Evolutionary conservation across 2,888 invertebrate genomes (phyloP).

Genomic region (Lomographa bimaculata): DNA sequence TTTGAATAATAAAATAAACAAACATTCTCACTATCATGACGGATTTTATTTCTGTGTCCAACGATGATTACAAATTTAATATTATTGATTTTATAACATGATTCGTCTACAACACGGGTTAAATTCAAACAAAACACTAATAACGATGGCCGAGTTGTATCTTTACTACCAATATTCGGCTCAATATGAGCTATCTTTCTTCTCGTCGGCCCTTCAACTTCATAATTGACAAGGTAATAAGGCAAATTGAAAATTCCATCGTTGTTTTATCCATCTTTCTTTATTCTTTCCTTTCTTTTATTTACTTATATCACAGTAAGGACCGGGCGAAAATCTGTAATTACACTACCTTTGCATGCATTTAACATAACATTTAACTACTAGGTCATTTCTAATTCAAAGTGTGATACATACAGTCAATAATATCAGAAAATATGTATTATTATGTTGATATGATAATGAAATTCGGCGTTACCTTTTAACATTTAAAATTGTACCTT

Average conservation of each 20-base stretch:
- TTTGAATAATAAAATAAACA: slow-evolving; percentile 49
- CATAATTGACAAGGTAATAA: slow-evolving; percentile 63
- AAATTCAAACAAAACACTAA: slow-evolving; percentile 59
- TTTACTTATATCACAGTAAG: slow-evolving; percentile 77
- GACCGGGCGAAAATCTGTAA: slow-evolving; percentile 81
- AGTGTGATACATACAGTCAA: slow-evolving; percentile 51
- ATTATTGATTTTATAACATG: slow-evolving; percentile 60
- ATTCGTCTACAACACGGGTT: slow-evolving; percentile 53
- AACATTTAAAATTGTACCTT: slow-evolving; percentile 74
- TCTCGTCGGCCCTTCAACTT: slow-evolving; percentile 69
- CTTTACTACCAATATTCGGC: slow-evolving; percentile 73
- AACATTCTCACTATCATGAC: slow-evolving; percentile 57
- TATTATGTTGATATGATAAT: slow-evolving; percentile 44
- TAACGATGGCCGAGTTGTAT: slow-evolving; percentile 69
- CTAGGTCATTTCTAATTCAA: slow-evolving; percentile 60
- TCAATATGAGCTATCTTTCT: slow-evolving; percentile 81
- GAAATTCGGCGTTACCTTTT: slow-evolving; percentile 58
- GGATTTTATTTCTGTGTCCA: slow-evolving; percentile 77
- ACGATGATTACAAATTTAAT: slow-evolving; percentile 71
- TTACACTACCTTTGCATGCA: slow-evolving; percentile 76
- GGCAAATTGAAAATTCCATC: slow-evolving; percentile 60
- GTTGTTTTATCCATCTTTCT: slow-evolving; percentile 50
- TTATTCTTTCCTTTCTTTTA: slow-evolving; percentile 57
- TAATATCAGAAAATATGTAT: slow-evolving; percentile 68
- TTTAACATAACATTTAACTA: slow-evolving; percentile 72